Percentiles rank a stretch among this genome's conserved stretches.
Evolutionary conservation across 2,888 invertebrate species (phyloP).

Genomic region (Heteropelma amictum): DNA sequence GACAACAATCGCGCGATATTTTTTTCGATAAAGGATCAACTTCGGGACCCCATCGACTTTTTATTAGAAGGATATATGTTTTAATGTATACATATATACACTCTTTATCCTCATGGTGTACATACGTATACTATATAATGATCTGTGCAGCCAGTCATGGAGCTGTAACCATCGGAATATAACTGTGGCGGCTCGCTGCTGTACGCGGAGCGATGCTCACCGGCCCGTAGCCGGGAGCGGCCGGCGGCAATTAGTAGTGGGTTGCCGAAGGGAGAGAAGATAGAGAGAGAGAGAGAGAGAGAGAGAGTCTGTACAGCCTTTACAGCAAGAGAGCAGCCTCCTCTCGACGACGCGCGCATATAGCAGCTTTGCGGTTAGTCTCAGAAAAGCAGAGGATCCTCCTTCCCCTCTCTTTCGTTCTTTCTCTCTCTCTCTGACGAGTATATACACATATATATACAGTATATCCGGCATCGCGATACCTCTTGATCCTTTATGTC

Average conservation of each 20-base stretch:
- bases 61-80: no score
- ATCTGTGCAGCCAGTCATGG: constrained; percentile 53
- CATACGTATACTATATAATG: no score
- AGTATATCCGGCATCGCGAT: constrained; percentile 36
- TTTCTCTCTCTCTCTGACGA: constrained; percentile 52
- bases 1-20: no score
- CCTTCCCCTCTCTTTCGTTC: constrained; percentile 40
- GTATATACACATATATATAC: not conserved
- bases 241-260: constrained; percentile 77
- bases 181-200: constrained; percentile 66
- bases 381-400: constrained; percentile 35
- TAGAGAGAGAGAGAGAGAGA: no score
- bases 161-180: constrained; percentile 67
- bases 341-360: constrained; percentile 44
- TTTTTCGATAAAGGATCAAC: no score
- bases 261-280: constrained; percentile 72
- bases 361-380: constrained; percentile 30
- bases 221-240: constrained; percentile 76
- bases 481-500: constrained; percentile 36
- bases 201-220: constrained; percentile 73
- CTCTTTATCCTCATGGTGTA: no score
- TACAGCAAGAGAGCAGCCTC: constrained; percentile 54
- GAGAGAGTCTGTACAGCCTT: no score
- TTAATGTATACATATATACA: not conserved
- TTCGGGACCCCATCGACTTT: no score